These are phyloP conservation scores for Clarias laeviceps DNA, from an alignment of 2,797 vertebrate genomes.

Conservation along the genomic window DNA sequence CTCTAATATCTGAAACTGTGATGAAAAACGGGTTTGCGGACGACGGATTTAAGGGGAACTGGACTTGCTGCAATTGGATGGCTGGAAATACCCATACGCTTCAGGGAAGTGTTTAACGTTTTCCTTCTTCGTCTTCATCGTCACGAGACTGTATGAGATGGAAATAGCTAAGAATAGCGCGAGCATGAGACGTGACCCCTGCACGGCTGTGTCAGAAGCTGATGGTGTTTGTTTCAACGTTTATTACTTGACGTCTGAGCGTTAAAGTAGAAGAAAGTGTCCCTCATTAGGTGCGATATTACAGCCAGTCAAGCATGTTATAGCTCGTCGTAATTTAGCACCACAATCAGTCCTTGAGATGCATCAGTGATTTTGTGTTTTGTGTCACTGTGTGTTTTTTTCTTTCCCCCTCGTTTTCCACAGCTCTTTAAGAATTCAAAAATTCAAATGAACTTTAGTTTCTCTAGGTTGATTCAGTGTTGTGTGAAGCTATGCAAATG, in stretches of 20 bases:
- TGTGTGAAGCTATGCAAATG: slow-evolving; percentile 1
- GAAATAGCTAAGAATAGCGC: slow-evolving; percentile 12
- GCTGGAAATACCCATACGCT: slow-evolving; percentile 46
- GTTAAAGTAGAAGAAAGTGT: slow-evolving; percentile 14
- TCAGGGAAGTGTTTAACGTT: slow-evolving; percentile 16
- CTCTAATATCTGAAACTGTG: background rate
- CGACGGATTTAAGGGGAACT: background rate
- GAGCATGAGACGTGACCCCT: slow-evolving; percentile 35
- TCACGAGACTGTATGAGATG: slow-evolving; percentile 41
- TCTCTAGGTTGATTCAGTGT: background rate
- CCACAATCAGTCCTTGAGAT: slow-evolving; percentile 68
- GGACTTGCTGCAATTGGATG: background rate
- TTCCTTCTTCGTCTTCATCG: slow-evolving; percentile 25
- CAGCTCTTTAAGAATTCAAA: slow-evolving; percentile 26
- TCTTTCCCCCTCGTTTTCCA: background rate
- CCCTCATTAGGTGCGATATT: slow-evolving; percentile 65
- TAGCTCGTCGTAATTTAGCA: slow-evolving; percentile 71
- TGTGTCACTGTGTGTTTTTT: slow-evolving; percentile 34
- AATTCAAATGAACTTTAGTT: slow-evolving; percentile 7
- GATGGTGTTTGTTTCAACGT: slow-evolving; percentile 9
- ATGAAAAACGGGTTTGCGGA: background rate
- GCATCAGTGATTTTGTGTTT: slow-evolving; percentile 50
- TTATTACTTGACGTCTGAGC: slow-evolving; percentile 26
- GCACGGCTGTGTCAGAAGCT: background rate
- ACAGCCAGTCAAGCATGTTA: slow-evolving; percentile 71